phyloP scores from a whole-genome alignment of 1,140 invertebrate species.

The Magallana angulata region DNA sequence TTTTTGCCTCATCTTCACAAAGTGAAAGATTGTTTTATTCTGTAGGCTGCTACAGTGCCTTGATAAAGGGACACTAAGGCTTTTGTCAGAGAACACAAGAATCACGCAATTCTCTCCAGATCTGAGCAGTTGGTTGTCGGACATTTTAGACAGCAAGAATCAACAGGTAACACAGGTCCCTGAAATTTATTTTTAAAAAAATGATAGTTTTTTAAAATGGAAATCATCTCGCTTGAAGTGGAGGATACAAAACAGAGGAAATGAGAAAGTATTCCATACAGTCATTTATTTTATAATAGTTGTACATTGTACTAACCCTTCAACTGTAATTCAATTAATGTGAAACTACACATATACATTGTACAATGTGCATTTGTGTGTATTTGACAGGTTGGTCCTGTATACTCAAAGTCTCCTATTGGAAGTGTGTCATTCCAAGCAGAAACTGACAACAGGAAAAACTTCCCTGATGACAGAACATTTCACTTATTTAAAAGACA shows the following conservation, averaged over 20 bases:
- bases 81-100: slow-evolving; percentile 82
- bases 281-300: neutral
- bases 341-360: neutral
- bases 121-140: slow-evolving; percentile 77
- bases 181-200: neutral
- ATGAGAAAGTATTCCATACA: too few species aligned
- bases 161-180: slow-evolving; percentile 51
- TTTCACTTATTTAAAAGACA: slow-evolving; percentile 91
- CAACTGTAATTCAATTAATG: neutral
- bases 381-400: slow-evolving; percentile 53
- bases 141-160: neutral
- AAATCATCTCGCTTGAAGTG: neutral
- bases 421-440: slow-evolving; percentile 84
- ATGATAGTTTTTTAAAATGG: slow-evolving; percentile 3
- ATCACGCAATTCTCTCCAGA: slow-evolving; percentile 80
- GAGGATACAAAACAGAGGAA: too few species aligned
- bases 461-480: slow-evolving; percentile 87
- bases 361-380: neutral
- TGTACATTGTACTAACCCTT: slow-evolving; percentile 4
- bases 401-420: slow-evolving; percentile 68
- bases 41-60: slow-evolving; percentile 80
- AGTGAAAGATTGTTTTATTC: too few species aligned
- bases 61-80: slow-evolving; percentile 82
- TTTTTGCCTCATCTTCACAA: too few species aligned
- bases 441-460: slow-evolving; percentile 90